Conservation (phyloP, 2,888 invertebrate genomes). For the Tetragonula carbonaria region DNA sequence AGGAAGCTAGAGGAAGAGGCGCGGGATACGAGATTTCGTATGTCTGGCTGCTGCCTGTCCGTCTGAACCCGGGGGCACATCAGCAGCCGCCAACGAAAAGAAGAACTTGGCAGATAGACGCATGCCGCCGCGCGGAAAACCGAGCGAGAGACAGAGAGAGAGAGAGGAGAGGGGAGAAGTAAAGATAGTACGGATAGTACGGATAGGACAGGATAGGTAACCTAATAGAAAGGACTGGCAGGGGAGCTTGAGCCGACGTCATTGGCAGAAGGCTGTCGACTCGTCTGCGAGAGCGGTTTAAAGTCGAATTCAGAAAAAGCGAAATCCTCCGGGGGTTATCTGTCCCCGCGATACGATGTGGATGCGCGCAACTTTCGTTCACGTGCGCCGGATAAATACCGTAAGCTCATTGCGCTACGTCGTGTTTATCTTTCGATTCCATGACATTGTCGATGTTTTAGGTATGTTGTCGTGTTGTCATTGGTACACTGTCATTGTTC, state of each 20-base stretch:
- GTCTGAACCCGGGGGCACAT: conserved; percentile 79
- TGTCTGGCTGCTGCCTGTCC: conserved; percentile 77
- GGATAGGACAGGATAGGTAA: conserved; percentile 79
- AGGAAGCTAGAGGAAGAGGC: conserved; percentile 38
- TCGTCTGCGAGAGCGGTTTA: conserved; percentile 78
- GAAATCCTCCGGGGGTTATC: conserved; percentile 73
- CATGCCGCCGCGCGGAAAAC: conserved; percentile 63
- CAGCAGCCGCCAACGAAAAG: conserved; percentile 76
- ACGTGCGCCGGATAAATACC: conserved; percentile 51
- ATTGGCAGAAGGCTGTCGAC: conserved; percentile 83
- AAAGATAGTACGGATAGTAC: conserved; percentile 74
- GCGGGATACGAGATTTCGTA: conserved; percentile 80
- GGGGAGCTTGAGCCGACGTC: conserved; percentile 80
- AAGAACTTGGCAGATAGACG: conserved; percentile 76
- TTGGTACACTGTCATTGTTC: no score
- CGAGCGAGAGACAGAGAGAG: not conserved
- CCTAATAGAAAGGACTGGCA: conserved; percentile 79
- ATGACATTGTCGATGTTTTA: not conserved
- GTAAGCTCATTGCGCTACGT: conserved; percentile 9
- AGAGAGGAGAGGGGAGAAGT: conserved; percentile 48
- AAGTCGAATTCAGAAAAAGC: conserved; percentile 80
- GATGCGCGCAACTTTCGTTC: conserved; percentile 60
- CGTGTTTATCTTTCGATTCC: conserved; percentile 19
- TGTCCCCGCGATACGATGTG: conserved; percentile 37
- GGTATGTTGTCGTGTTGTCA: no score